phyloP scores from a whole-genome alignment of 1,140 invertebrate genomes.

The Orius insidiosus region DNA sequence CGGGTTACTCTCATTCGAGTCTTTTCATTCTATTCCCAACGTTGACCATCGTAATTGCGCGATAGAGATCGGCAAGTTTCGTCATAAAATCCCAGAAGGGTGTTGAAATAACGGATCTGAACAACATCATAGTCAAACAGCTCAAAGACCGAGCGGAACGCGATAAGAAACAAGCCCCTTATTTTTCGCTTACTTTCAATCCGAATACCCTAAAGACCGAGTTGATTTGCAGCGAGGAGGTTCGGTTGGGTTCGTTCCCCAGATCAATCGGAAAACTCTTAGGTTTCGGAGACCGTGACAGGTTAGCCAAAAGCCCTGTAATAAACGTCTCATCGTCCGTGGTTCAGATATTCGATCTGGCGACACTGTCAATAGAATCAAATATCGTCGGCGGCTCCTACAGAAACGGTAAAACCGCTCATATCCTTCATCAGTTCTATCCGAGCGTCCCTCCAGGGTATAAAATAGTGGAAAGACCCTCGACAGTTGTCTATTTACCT shows the following conservation, averaged over 20 bases:
- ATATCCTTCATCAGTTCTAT: constrained; percentile 24
- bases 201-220: constrained; percentile 4
- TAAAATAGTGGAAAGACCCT: constrained; percentile 22
- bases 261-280: not conserved
- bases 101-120: not conserved
- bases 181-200: not conserved
- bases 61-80: not conserved
- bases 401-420: constrained; percentile 20
- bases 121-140: not conserved
- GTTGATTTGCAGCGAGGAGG: not conserved
- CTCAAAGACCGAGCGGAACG: not conserved
- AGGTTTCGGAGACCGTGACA: not conserved
- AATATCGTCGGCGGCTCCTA: constrained; percentile 19
- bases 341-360: constrained; percentile 10
- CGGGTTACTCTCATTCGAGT: not conserved
- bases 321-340: constrained; percentile 1
- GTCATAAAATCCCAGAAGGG: not conserved
- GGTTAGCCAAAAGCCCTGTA: not conserved
- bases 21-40: not conserved
- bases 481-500: constrained; percentile 17
- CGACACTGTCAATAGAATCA: constrained; percentile 12
- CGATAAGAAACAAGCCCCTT: not conserved
- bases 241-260: not conserved
- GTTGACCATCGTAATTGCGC: not conserved
- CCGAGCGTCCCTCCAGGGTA: constrained; percentile 20